A percentile compares a stretch with the other conserved stretches of the same genome.
These are phyloP conservation scores for Amazona vittata DNA, from an alignment of 2,113 vertebrate genomes.

Conservation along the genomic window DNA sequence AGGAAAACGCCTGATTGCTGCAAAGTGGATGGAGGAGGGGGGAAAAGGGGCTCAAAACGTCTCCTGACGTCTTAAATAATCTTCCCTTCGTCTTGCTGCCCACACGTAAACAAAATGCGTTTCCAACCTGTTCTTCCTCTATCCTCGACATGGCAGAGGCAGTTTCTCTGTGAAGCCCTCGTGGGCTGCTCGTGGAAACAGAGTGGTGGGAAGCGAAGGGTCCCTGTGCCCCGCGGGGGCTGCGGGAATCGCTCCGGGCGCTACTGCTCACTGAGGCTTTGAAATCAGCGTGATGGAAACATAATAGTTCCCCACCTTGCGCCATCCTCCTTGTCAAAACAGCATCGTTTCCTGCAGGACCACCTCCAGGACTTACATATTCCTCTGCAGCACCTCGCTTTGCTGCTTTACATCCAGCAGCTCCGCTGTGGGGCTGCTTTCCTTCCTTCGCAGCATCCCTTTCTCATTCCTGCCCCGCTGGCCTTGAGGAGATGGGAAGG, in stretches of 20 bases:
- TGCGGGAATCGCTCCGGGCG: neutral
- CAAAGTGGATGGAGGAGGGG: neutral
- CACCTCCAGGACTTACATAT: neutral
- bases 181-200: neutral
- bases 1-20: neutral
- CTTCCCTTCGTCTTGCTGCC: neutral
- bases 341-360: neutral
- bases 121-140: constrained; percentile 40
- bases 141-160: neutral
- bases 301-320: neutral
- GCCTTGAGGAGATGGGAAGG: neutral
- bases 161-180: neutral
- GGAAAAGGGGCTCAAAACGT: neutral
- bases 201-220: neutral
- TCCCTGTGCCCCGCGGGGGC: neutral
- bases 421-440: neutral
- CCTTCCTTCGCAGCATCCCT: neutral
- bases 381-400: neutral
- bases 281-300: neutral
- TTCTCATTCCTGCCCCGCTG: neutral
- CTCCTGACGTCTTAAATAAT: neutral
- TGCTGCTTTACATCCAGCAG: neutral
- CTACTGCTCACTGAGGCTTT: neutral
- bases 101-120: constrained; percentile 15
- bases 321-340: neutral